Percentiles rank a stretch among this genome's conserved stretches.
Evolutionary conservation across 2,113 vertebrate species (phyloP).

Genomic region (Cettia cetti): DNA sequence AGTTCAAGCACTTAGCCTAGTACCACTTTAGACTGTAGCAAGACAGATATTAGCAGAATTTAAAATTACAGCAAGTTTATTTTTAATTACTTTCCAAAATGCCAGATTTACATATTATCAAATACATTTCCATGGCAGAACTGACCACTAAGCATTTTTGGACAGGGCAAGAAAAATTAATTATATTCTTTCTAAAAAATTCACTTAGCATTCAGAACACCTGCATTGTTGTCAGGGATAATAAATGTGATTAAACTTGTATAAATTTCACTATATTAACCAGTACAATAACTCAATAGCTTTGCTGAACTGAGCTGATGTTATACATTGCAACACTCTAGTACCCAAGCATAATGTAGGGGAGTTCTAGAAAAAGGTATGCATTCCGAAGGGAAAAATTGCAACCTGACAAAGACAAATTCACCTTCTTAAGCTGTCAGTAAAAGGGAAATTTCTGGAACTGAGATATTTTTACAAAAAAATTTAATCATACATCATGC

Average conservation of each 20-base stretch:
- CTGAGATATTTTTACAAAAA: not conserved
- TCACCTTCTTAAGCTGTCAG: not conserved
- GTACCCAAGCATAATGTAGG: not conserved
- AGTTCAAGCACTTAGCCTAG: constrained; percentile 60
- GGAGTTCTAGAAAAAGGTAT: not conserved
- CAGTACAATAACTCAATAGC: constrained; percentile 65
- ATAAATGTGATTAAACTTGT: constrained; percentile 75
- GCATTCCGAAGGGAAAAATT: not conserved
- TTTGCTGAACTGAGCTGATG: constrained; percentile 42
- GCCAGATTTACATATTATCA: constrained; percentile 73
- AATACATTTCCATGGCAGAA: constrained; percentile 69
- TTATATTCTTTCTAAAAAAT: constrained; percentile 59
- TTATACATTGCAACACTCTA: constrained; percentile 26
- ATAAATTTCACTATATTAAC: constrained; percentile 70
- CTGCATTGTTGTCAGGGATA: constrained; percentile 72
- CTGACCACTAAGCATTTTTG: constrained; percentile 73
- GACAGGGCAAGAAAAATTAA: constrained; percentile 68
- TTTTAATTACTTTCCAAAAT: constrained; percentile 73
- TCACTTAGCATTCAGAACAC: constrained; percentile 70
- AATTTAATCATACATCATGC: not conserved
- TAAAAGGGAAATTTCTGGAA: not conserved
- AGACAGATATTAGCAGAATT: constrained; percentile 57
- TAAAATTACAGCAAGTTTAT: constrained; percentile 67
- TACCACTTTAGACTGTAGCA: constrained; percentile 42
- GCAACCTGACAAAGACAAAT: not conserved